These are phyloP conservation scores for Periplaneta americana DNA, from an alignment of 1,140 invertebrate species.

Conservation along the genomic window DNA sequence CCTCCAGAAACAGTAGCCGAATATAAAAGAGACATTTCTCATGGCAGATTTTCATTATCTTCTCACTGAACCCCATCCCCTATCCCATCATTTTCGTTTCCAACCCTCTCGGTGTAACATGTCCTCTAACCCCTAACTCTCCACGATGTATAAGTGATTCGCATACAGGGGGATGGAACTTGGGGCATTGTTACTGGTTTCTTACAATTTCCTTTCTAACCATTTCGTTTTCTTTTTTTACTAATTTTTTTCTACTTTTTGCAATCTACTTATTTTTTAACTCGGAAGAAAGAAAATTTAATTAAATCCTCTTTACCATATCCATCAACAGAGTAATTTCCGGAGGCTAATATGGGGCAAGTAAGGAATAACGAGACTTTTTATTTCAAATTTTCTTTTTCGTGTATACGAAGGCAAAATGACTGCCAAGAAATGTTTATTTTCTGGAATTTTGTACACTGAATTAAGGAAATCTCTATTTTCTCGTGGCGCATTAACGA, in stretches of 20 bases:
- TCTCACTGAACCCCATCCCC: not conserved
- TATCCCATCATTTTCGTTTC: not conserved
- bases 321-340: conserved; percentile 13
- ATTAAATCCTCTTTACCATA: conserved; percentile 7
- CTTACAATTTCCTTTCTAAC: not conserved
- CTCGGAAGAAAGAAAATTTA: conserved; percentile 10
- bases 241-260: not conserved
- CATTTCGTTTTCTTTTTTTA: not conserved
- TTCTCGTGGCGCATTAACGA: too few relatives aligned
- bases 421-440: not conserved
- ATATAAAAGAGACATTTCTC: conserved; percentile 12
- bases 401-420: not conserved
- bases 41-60: conserved; percentile 9
- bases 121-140: not conserved
- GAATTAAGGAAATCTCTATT: too few relatives aligned
- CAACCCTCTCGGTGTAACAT: not conserved
- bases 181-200: not conserved
- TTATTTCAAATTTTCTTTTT: not conserved
- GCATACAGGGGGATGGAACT: not conserved
- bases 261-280: not conserved
- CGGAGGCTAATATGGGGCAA: not conserved
- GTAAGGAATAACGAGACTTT: not conserved
- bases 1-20: not conserved
- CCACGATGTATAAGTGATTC: not conserved
- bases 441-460: too few relatives aligned